A percentile compares a stretch with the other conserved stretches of the same genome.
These are phyloP conservation scores for Thoracochromis brauschi DNA, from an alignment of 2,113 vertebrate genomes.

Conservation along the genomic window DNA sequence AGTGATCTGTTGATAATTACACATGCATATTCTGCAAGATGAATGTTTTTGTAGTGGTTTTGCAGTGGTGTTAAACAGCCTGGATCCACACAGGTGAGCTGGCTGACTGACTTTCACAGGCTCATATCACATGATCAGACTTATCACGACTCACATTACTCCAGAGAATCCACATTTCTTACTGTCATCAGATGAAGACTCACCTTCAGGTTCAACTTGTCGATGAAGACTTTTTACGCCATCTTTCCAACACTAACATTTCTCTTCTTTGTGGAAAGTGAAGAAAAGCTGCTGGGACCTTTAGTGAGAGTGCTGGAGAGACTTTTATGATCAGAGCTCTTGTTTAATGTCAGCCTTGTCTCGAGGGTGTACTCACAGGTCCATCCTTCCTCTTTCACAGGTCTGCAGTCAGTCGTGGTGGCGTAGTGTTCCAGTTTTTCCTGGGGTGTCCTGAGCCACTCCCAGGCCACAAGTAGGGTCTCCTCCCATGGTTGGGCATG, in stretches of 20 bases:
- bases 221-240: neutral
- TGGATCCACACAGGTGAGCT: neutral
- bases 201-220: neutral
- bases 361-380: neutral
- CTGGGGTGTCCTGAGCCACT: neutral
- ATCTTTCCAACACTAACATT: neutral
- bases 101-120: neutral
- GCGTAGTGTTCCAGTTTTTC: neutral
- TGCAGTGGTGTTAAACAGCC: neutral
- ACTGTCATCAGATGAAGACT: neutral
- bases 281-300: neutral
- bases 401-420: neutral
- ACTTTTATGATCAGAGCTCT: neutral
- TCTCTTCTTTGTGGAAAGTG: neutral
- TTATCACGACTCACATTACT: neutral
- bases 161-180: neutral
- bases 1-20: neutral
- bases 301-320: neutral
- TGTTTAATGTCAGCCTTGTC: neutral
- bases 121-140: neutral
- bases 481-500: neutral
- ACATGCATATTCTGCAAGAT: neutral
- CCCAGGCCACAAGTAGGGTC: neutral
- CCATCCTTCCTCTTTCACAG: neutral
- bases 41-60: neutral